Evolutionary conservation across 2,113 vertebrate species (phyloP).

Genomic region (Mesembrinibis cayennensis): DNA sequence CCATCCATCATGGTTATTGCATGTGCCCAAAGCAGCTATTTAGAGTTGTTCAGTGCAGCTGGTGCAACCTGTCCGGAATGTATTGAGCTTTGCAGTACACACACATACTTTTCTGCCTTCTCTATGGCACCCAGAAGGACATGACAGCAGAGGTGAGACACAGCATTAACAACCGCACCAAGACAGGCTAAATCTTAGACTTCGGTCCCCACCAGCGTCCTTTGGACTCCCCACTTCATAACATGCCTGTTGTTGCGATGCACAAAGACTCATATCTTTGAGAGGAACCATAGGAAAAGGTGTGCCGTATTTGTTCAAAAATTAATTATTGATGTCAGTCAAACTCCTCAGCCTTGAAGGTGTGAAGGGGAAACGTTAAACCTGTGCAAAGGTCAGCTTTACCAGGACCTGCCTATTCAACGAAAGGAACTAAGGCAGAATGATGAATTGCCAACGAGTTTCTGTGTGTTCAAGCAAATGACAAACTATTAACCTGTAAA

Average conservation of each 20-base stretch:
- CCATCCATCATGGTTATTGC: accelerated
- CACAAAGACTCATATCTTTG: background rate
- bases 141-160: background rate
- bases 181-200: background rate
- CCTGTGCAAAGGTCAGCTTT: slow-evolving; percentile 10
- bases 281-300: slow-evolving; percentile 3
- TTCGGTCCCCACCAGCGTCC: background rate
- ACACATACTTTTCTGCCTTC: background rate
- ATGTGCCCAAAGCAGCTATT: background rate
- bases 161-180: background rate
- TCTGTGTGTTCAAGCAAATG: slow-evolving; percentile 36
- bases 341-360: slow-evolving; percentile 7
- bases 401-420: slow-evolving; percentile 10
- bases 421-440: background rate
- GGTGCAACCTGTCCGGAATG: background rate
- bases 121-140: background rate
- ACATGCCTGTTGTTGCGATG: background rate
- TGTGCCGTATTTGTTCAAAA: slow-evolving; percentile 42
- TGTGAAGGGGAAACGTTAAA: slow-evolving; percentile 41
- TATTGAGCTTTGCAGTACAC: background rate
- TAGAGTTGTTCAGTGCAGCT: background rate
- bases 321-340: slow-evolving; percentile 50
- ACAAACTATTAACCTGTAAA: slow-evolving; percentile 51
- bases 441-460: slow-evolving; percentile 16
- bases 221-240: slow-evolving; percentile 1